A percentile compares a stretch with the other conserved stretches of the same genome.
These are phyloP conservation scores for Sogatella furcifera DNA, from an alignment of 1,140 invertebrate species.

Conservation along the genomic window DNA sequence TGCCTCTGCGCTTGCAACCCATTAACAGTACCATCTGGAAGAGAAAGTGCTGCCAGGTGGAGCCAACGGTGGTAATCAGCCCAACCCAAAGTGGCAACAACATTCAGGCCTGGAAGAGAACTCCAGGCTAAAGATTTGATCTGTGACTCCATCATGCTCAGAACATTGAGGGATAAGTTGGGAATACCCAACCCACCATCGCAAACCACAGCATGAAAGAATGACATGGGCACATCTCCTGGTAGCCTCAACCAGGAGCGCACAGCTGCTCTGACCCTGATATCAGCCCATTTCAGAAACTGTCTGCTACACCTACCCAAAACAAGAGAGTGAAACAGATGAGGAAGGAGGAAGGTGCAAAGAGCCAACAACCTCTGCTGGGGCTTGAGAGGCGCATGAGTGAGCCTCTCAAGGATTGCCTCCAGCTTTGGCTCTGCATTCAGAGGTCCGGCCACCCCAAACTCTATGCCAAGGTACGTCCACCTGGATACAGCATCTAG, in stretches of 20 bases:
- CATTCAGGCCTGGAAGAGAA: neutral
- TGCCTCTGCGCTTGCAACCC: neutral
- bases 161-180: neutral
- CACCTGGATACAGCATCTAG: neutral
- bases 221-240: slow-evolving; percentile 26
- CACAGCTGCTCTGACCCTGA: slow-evolving; percentile 7
- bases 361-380: slow-evolving; percentile 23
- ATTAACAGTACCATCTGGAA: neutral
- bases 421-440: neutral
- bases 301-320: slow-evolving; percentile 22
- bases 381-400: slow-evolving; percentile 28
- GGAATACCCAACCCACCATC: slow-evolving; percentile 28
- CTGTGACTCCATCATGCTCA: neutral
- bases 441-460: neutral
- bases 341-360: slow-evolving; percentile 23
- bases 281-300: slow-evolving; percentile 15
- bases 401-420: slow-evolving; percentile 13
- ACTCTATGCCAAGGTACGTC: neutral
- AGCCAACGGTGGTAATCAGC: too few relatives aligned
- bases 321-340: slow-evolving; percentile 23
- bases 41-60: neutral
- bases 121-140: neutral
- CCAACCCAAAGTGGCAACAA: neutral
- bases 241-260: slow-evolving; percentile 29
- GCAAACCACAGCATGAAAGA: slow-evolving; percentile 26